Evolutionary conservation across 2,888 invertebrate species (phyloP).

Genomic region (Drosophila maculinotata): DNA sequence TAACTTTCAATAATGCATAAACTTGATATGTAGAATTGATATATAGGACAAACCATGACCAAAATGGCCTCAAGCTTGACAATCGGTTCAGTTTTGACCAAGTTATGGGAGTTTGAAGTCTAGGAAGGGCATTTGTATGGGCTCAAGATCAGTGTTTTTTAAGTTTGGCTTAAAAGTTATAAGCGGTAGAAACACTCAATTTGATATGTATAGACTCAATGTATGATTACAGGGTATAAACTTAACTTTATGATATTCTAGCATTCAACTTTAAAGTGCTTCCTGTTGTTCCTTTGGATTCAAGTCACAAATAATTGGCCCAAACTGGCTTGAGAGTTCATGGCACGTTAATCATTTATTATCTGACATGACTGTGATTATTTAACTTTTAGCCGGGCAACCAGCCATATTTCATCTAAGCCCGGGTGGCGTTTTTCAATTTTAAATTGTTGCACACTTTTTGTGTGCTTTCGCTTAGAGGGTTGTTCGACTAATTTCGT

Average conservation of each 20-base stretch:
- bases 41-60: too few species aligned
- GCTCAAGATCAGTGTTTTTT: too few species aligned
- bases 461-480: slow-evolving; percentile 7
- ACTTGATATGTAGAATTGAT: too few species aligned
- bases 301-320: slow-evolving; percentile 53
- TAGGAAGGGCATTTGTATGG: too few species aligned
- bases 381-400: slow-evolving; percentile 68
- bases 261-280: slow-evolving; percentile 26
- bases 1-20: too few species aligned
- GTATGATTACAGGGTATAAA: background rate
- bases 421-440: slow-evolving; percentile 22
- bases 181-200: too few species aligned
- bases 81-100: too few species aligned
- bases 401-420: slow-evolving; percentile 68
- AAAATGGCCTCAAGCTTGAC: too few species aligned
- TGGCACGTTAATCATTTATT: slow-evolving; percentile 77
- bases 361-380: slow-evolving; percentile 78
- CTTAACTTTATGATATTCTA: background rate
- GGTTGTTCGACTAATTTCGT: slow-evolving; percentile 57
- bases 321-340: slow-evolving; percentile 34
- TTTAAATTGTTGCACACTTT: slow-evolving; percentile 39
- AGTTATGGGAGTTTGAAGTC: too few species aligned
- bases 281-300: slow-evolving; percentile 3
- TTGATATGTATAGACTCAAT: too few species aligned
- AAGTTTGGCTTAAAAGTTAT: too few species aligned